These are phyloP conservation scores for Melanerpes aurifrons DNA, from an alignment of 2,113 vertebrate genomes.

Conservation along the genomic window DNA sequence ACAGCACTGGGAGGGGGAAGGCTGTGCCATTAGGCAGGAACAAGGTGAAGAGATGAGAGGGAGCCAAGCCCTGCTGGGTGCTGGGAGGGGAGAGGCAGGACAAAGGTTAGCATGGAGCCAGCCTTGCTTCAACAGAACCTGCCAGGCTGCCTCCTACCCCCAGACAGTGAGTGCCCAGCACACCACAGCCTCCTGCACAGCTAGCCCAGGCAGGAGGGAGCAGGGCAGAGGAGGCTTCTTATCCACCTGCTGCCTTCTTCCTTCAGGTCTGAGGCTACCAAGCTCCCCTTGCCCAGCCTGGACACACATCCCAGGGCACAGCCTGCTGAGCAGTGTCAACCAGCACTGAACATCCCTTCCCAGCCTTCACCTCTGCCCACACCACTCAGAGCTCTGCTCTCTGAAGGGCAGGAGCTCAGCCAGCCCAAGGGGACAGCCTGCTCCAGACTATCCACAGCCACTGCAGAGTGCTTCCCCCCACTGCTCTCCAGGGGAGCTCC, in stretches of 20 bases:
- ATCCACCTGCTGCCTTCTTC: not conserved
- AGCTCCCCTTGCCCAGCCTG: not conserved
- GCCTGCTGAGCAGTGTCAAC: not conserved
- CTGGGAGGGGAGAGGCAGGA: not conserved
- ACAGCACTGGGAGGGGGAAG: not conserved
- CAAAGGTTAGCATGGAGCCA: not conserved
- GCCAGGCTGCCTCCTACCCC: not conserved
- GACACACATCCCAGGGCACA: not conserved
- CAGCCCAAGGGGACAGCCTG: not conserved
- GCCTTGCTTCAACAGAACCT: not conserved
- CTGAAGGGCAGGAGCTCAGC: not conserved
- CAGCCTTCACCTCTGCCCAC: not conserved
- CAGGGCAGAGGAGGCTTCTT: not conserved
- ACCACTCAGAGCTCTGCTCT: not conserved
- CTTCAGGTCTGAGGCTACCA: not conserved
- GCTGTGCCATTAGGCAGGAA: not conserved
- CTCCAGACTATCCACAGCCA: not conserved
- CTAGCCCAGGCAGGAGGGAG: not conserved
- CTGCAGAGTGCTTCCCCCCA: not conserved
- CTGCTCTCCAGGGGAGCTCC: not conserved
- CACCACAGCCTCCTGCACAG: not conserved
- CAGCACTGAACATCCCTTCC: not conserved
- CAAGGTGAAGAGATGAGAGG: not conserved
- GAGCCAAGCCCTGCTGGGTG: not conserved
- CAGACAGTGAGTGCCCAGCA: accelerated